Evolutionary conservation across 2,797 vertebrate species (phyloP).

Genomic region (Rhinoraja longicauda): DNA sequence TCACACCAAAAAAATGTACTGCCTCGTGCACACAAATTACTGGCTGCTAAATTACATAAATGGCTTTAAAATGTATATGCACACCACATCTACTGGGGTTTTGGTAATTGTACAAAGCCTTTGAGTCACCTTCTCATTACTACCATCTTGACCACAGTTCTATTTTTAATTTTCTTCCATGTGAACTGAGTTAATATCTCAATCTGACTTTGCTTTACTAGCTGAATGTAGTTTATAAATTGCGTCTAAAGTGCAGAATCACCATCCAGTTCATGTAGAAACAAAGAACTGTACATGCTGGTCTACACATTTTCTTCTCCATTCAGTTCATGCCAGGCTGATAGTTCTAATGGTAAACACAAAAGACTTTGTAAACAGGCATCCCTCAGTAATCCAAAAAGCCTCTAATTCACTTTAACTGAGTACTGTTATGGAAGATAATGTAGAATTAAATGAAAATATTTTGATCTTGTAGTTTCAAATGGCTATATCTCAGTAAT

Average conservation of each 20-base stretch:
- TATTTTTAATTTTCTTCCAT: slow-evolving; percentile 17
- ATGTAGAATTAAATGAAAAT: slow-evolving; percentile 25
- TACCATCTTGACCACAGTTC: background rate
- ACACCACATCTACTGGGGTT: background rate
- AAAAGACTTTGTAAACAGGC: background rate
- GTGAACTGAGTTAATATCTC: background rate
- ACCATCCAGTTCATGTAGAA: background rate
- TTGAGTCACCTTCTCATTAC: too few relatives aligned
- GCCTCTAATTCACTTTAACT: slow-evolving; percentile 25
- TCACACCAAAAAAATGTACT: background rate
- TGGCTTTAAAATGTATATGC: background rate
- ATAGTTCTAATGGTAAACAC: background rate
- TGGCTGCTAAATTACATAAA: background rate
- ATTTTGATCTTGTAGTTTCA: background rate
- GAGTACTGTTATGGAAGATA: background rate
- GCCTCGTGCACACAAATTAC: background rate
- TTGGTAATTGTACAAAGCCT: background rate
- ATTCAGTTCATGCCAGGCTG: background rate
- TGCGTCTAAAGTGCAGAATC: background rate
- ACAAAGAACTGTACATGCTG: too few relatives aligned
- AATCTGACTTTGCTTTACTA: background rate
- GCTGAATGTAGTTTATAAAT: background rate
- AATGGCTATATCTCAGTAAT: slow-evolving; percentile 10
- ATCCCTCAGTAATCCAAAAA: slow-evolving; percentile 27
- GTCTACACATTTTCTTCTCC: background rate